Percentiles rank a stretch among this genome's conserved stretches.
Evolutionary conservation across 2,113 vertebrate genomes (phyloP).

Genomic region (Thoracochromis brauschi): DNA sequence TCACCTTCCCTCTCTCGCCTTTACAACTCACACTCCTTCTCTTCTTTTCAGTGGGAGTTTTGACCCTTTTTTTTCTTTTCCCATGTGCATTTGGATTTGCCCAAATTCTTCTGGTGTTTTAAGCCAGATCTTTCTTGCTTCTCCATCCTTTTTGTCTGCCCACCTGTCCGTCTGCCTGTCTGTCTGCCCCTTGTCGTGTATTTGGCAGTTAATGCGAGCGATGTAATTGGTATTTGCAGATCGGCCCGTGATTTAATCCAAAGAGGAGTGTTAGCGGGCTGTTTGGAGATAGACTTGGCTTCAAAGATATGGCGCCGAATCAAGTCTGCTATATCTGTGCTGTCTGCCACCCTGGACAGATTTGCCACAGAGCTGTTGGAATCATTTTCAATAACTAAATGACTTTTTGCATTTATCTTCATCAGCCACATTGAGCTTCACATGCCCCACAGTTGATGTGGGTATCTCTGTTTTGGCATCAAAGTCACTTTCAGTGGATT

Average conservation of each 20-base stretch:
- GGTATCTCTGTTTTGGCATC: conserved; percentile 18
- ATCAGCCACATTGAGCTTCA: conserved; percentile 52
- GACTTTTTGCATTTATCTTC: conserved; percentile 58
- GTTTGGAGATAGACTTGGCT: conserved; percentile 54
- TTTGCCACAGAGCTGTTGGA: conserved; percentile 37
- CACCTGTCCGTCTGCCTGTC: conserved; percentile 27
- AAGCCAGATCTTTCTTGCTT: neutral
- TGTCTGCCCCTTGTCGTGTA: conserved; percentile 2
- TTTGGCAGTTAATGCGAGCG: conserved; percentile 34
- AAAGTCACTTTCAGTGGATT: conserved; percentile 25
- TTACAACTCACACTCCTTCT: neutral
- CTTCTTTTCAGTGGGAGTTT: neutral
- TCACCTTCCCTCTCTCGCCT: conserved; percentile 4
- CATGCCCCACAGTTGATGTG: conserved; percentile 14
- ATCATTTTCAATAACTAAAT: conserved; percentile 32
- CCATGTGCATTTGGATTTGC: neutral
- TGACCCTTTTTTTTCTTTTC: neutral
- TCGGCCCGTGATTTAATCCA: conserved; percentile 33
- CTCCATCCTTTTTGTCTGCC: neutral
- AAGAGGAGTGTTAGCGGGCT: conserved; percentile 26
- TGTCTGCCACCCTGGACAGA: conserved; percentile 44
- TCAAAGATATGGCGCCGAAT: conserved; percentile 41
- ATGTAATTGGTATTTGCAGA: conserved; percentile 48
- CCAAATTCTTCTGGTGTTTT: neutral
- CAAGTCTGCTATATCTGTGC: conserved; percentile 41